Evolutionary conservation across 2,888 invertebrate genomes (phyloP).

Genomic region (Aradus depressus): DNA sequence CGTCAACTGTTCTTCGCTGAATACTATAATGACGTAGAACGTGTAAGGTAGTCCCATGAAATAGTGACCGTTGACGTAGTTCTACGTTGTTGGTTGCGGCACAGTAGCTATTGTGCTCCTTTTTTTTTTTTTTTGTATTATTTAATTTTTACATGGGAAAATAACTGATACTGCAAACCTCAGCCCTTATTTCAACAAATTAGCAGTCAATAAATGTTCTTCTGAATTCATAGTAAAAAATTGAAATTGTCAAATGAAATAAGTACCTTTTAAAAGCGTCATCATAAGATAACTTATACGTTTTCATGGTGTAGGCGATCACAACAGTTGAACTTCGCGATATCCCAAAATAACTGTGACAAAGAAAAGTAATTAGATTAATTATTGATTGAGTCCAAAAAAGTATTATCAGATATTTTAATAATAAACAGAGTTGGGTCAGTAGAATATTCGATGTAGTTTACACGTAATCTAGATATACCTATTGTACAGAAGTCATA

Average conservation of each 20-base stretch:
- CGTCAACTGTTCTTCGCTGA: too few species aligned
- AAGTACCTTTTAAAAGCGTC: slow-evolving; percentile 51
- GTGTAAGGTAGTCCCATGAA: too few species aligned
- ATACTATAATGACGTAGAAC: too few species aligned
- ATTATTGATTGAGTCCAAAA: not conserved
- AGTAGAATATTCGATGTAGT: too few species aligned
- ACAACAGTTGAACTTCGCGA: slow-evolving; percentile 82
- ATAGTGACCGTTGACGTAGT: too few species aligned
- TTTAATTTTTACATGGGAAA: not conserved
- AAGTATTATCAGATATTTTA: slow-evolving; percentile 8
- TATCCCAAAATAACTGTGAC: slow-evolving; percentile 69
- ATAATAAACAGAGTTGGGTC: too few species aligned
- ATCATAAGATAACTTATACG: slow-evolving; percentile 56
- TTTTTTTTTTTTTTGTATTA: not conserved
- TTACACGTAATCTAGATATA: too few species aligned
- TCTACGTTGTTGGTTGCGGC: too few species aligned
- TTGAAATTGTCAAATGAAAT: not conserved
- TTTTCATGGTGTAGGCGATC: slow-evolving; percentile 79
- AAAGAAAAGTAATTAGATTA: slow-evolving; percentile 4
- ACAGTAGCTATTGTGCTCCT: too few species aligned
- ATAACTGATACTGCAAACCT: slow-evolving; percentile 2
- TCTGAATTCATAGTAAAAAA: not conserved
- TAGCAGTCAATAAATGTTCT: not conserved
- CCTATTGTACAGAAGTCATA: too few species aligned
- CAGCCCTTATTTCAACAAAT: not conserved